Evolutionary conservation across 1,140 invertebrate species (phyloP).

Genomic region (Eufriesea mexicana): DNA sequence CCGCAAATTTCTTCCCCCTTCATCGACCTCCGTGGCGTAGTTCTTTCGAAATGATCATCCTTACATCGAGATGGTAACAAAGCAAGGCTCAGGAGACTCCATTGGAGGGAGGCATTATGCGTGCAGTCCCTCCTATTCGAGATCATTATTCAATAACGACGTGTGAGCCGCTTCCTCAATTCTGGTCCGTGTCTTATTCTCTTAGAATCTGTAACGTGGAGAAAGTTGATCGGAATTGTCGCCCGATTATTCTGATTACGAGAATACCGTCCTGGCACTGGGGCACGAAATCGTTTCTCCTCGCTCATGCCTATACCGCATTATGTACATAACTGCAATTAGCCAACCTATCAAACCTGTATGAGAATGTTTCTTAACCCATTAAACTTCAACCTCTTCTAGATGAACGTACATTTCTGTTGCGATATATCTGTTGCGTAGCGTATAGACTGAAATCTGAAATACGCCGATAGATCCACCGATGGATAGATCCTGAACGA

Average conservation of each 20-base stretch:
- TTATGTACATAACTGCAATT: constrained; percentile 36
- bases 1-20: constrained; percentile 50
- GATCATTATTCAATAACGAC: constrained; percentile 55
- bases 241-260: constrained; percentile 41
- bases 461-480: too few species aligned
- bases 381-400: constrained; percentile 27
- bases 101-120: constrained; percentile 32
- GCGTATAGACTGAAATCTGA: neutral
- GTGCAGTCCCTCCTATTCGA: constrained; percentile 23
- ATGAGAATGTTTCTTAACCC: constrained; percentile 40
- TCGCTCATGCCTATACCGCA: neutral
- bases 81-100: constrained; percentile 32
- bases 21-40: constrained; percentile 48
- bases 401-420: neutral
- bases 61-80: constrained; percentile 52
- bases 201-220: constrained; percentile 31
- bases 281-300: constrained; percentile 23
- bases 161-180: constrained; percentile 52
- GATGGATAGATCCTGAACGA: neutral
- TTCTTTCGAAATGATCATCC: constrained; percentile 62
- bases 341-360: constrained; percentile 17
- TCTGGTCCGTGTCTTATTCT: constrained; percentile 1
- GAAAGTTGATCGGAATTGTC: constrained; percentile 42
- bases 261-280: neutral
- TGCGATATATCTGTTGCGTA: constrained; percentile 5